Conservation (phyloP, 2,113 vertebrate genomes). For the Gymnobelideus leadbeateri region DNA sequence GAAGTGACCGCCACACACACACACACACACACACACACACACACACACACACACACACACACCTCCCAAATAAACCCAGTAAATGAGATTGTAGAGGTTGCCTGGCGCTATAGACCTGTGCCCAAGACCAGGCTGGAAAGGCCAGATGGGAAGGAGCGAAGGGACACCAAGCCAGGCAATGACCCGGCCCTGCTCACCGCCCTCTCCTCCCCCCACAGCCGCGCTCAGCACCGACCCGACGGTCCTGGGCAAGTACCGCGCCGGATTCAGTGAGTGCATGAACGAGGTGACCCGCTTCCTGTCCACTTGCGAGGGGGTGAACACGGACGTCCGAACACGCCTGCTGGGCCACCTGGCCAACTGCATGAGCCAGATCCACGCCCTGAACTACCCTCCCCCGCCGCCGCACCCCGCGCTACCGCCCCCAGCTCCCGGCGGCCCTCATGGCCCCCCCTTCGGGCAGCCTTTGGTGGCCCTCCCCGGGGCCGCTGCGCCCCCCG, state of each 20-base stretch:
- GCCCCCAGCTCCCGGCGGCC: constrained; percentile 83
- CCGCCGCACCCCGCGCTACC: constrained; percentile 90
- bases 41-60: no score
- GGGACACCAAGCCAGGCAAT: no score
- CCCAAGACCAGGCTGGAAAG: no score
- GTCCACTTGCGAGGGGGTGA: constrained; percentile 98
- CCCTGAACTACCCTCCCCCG: constrained; percentile 94
- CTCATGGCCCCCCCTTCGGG: constrained; percentile 88
- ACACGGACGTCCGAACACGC: constrained; percentile 96
- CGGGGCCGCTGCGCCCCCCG: constrained; percentile 85
- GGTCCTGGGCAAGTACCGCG: constrained; percentile 96
- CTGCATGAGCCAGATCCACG: constrained; percentile 99
- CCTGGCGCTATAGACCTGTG: no score
- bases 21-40: no score
- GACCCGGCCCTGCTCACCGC: background rate
- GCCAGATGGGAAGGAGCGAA: no score
- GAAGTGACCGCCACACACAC: background rate
- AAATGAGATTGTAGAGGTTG: no score
- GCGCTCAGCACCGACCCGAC: constrained; percentile 96
- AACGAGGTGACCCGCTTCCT: constrained; percentile 98
- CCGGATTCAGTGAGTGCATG: constrained; percentile 99
- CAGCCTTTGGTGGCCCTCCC: constrained; percentile 93
- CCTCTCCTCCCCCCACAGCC: constrained; percentile 82
- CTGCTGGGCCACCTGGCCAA: constrained; percentile 96
- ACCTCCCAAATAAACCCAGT: no score